Conservation (phyloP, 2,113 vertebrate species). For the Corapipo altera region DNA sequence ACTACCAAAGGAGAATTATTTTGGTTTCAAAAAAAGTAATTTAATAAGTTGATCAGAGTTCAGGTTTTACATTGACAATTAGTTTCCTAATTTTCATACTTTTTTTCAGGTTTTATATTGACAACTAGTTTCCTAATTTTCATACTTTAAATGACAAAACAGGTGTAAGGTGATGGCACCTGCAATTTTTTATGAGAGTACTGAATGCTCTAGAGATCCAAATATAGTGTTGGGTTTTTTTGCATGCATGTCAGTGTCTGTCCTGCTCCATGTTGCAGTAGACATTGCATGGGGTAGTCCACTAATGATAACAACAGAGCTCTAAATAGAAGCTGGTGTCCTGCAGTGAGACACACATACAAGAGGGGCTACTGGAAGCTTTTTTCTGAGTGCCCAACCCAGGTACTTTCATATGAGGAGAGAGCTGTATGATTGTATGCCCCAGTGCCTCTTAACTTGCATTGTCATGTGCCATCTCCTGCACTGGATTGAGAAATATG, state of each 20-base stretch:
- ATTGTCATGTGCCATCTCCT: neutral
- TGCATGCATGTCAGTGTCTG: neutral
- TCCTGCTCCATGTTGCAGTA: neutral
- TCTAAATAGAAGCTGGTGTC: neutral
- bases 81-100: neutral
- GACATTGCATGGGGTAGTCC: fast-evolving
- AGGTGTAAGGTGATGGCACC: fast-evolving
- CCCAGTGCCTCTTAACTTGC: neutral
- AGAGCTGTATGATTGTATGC: neutral
- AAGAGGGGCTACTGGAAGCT: neutral
- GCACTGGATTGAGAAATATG: neutral
- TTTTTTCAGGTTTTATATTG: neutral
- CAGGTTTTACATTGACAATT: neutral
- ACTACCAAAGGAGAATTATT: neutral
- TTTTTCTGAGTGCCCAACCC: neutral
- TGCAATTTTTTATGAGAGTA: neutral
- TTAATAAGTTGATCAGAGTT: neutral
- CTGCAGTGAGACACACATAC: fast-evolving
- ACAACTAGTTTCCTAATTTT: neutral
- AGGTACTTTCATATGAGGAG: neutral
- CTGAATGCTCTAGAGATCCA: neutral
- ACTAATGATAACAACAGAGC: fast-evolving
- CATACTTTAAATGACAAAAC: neutral
- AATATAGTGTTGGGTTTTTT: neutral
- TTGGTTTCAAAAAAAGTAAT: neutral